phyloP scores from a whole-genome alignment of 2,113 vertebrate genomes.

The Salvelinus sp. region DNA sequence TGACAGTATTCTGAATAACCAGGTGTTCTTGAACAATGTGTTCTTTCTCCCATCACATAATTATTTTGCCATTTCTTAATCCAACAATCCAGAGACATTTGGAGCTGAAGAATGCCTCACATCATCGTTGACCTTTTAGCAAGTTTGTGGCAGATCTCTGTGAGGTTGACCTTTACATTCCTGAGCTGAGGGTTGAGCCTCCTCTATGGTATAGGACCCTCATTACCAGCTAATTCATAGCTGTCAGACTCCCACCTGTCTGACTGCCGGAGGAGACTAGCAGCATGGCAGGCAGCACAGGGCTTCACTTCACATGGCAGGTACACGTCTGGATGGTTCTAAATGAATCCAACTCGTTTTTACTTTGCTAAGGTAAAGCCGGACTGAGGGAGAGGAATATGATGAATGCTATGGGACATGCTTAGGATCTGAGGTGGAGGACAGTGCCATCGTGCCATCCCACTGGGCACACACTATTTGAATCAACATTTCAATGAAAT shows the following conservation, averaged over 20 bases:
- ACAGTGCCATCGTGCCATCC: too few relatives aligned
- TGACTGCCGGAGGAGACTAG: background rate
- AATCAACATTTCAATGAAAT: too few relatives aligned
- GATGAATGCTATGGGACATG: too few relatives aligned
- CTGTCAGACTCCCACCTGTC: constrained; percentile 15
- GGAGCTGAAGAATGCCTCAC: background rate
- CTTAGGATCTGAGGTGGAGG: too few relatives aligned
- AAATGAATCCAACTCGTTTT: background rate
- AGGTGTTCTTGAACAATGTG: too few relatives aligned
- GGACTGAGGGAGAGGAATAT: background rate
- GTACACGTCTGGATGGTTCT: background rate
- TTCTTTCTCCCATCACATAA: too few relatives aligned
- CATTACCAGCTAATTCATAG: constrained; percentile 39
- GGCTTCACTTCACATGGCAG: background rate
- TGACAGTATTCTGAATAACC: too few relatives aligned
- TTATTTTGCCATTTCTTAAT: too few relatives aligned
- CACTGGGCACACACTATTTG: too few relatives aligned
- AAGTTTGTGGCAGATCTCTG: constrained; percentile 35
- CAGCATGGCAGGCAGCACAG: background rate
- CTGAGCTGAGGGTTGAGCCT: constrained; percentile 13
- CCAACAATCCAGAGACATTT: constrained; percentile 8
- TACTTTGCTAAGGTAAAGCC: background rate
- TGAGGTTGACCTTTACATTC: constrained; percentile 42
- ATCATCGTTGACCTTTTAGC: constrained; percentile 47
- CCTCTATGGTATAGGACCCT: constrained; percentile 10